Base-by-base conservation (phyloP, 2,797 vertebrate genomes). In the Lagodon rhomboides region DNA sequence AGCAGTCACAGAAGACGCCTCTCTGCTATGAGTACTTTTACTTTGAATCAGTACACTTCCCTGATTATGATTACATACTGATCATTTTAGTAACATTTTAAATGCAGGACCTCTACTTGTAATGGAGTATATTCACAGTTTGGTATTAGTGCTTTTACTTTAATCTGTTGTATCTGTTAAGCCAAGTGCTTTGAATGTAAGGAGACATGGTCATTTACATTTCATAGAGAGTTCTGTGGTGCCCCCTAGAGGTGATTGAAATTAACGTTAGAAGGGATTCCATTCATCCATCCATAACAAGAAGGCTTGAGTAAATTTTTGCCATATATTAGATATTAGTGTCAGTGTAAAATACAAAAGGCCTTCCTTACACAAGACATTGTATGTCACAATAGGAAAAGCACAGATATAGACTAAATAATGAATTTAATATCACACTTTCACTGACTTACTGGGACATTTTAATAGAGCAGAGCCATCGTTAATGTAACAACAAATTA, bases 181-280 rank as follows among this genome's bases (percentile, higher is more conserved):
- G 10, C 12, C 22, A 38, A 50, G 53, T 27, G 43, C 15, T 20
- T 43, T 22, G 30, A 75, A 60, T 70, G 16, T 56, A 51, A 46
- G 43, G 56, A 49, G 56, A 9, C 9, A 15, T 25, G 10, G 1
- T 1, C 7, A 6, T 55, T 20, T 9, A 27, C 23, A 44, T n/a
- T 15, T 22, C 5, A 15, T 7, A 23, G 8, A n/a, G 16, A 41
- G 62, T 46, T 78, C 38, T 73, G 3, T 41, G 22, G 59, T 46
- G 67, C 23, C 70, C 68, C 58, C 79, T 78, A 2, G 44, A 62
- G 77, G 67, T 41, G 8, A 59, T 0, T 44, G 16, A n/a, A 13
- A 1, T 43, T 12, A 68, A 54, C 70, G 17, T 7, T 30, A 65
- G 34, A 3, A 12, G 25, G 51, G 11, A 54, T 34, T 51, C 0